Conservation (phyloP, 2,888 invertebrate genomes). For the Ashinkailepas kermadecensis region DNA sequence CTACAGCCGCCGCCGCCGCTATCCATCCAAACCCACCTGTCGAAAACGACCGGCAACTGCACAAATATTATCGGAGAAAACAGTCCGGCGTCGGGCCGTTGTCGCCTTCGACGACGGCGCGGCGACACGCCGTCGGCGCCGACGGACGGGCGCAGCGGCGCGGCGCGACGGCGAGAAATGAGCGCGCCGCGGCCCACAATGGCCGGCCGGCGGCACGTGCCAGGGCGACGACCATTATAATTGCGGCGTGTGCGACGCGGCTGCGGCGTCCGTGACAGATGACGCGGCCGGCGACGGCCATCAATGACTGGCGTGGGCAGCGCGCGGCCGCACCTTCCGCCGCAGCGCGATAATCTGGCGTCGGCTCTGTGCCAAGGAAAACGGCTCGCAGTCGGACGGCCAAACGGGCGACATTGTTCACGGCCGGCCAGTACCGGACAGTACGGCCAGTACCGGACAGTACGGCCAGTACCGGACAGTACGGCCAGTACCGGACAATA, state of each 20-base stretch:
- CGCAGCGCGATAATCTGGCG: no score
- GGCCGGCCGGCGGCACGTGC: not conserved
- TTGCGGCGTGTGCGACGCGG: not conserved
- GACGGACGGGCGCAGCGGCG: conserved; percentile 10
- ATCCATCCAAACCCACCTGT: not conserved
- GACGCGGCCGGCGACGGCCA: not conserved
- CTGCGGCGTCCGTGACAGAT: not conserved
- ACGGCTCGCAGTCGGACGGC: no score
- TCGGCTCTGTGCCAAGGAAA: no score
- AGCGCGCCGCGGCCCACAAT: not conserved
- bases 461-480: no score
- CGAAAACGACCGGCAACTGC: conserved; percentile 10
- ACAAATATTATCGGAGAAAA: conserved; percentile 19
- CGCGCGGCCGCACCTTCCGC: no score
- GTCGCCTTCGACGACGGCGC: conserved; percentile 13
- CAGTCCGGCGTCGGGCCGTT: not conserved
- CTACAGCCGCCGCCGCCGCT: not conserved
- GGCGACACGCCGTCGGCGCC: not conserved
- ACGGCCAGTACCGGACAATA: no score
- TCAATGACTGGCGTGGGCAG: not conserved
- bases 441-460: not conserved
- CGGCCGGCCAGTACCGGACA: not conserved
- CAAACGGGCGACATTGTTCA: no score
- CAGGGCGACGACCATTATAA: not conserved
- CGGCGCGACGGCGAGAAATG: conserved; percentile 2